Percentiles rank a stretch among this genome's conserved stretches.
Conservation (phyloP, 2,113 vertebrate genomes). For the Rhombomys opimus region DNA sequence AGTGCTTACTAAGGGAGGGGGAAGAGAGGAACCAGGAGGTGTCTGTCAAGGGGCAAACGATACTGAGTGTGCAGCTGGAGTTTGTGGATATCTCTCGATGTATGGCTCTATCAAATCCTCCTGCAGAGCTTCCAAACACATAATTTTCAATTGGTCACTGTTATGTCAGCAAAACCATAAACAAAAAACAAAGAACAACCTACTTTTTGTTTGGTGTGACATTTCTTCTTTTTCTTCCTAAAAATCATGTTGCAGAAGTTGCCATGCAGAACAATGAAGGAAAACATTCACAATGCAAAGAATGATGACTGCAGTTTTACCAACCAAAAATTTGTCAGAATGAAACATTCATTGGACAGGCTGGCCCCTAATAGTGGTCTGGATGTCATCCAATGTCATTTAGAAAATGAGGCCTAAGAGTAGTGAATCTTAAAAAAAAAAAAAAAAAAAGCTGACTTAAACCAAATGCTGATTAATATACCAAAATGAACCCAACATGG, state of each 20-base stretch:
- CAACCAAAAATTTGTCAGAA: constrained; percentile 67
- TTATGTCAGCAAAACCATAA: not conserved
- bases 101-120: not conserved
- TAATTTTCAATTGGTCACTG: not conserved
- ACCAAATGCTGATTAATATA: constrained; percentile 42
- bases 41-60: not conserved
- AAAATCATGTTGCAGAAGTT: constrained; percentile 67
- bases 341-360: constrained; percentile 55
- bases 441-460: not conserved
- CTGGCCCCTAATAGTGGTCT: constrained; percentile 55
- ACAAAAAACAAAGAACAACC: not conserved
- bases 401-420: not conserved
- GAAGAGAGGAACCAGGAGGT: not conserved
- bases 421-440: not conserved
- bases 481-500: not conserved
- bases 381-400: constrained; percentile 45
- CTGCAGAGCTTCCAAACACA: not conserved
- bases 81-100: not conserved
- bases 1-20: not conserved
- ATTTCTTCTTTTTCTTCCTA: constrained; percentile 58
- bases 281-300: constrained; percentile 4
- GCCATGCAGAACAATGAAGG: constrained; percentile 64
- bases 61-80: not conserved
- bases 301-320: constrained; percentile 66
- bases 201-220: constrained; percentile 68